Evolutionary conservation across 2,797 vertebrate species (phyloP).

Genomic region (Garrulus glandarius): DNA sequence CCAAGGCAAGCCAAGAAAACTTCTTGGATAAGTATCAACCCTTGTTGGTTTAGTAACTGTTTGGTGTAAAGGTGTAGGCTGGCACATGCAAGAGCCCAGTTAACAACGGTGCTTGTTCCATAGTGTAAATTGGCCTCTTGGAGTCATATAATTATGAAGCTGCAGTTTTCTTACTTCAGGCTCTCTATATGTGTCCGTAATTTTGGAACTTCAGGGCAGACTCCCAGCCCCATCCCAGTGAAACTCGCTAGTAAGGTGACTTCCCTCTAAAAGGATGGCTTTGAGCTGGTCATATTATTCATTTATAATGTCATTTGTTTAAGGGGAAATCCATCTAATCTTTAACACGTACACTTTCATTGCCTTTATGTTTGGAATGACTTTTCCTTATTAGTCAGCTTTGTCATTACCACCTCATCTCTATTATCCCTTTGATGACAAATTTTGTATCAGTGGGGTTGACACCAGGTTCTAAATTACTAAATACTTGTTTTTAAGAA

Average conservation of each 20-base stretch:
- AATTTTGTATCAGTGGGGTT: not conserved
- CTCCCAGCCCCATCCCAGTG: not conserved
- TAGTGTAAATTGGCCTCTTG: not conserved
- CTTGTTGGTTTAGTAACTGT: conserved; percentile 1
- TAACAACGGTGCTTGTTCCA: not conserved
- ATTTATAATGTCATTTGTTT: not conserved
- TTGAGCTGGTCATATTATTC: not conserved
- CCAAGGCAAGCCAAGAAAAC: not conserved
- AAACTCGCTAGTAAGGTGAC: not conserved
- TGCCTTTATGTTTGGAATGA: not conserved
- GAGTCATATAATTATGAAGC: not conserved
- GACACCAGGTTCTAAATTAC: not conserved
- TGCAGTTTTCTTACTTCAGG: not conserved
- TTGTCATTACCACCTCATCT: not conserved
- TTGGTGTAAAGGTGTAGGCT: conserved; percentile 32
- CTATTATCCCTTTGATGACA: not conserved
- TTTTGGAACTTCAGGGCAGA: not conserved
- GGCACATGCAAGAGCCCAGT: not conserved
- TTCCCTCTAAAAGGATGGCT: not conserved
- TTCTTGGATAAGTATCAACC: not conserved
- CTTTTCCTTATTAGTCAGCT: not conserved
- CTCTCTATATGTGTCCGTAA: not conserved
- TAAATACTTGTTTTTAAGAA: not conserved
- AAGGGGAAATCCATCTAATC: not conserved
- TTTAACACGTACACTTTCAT: not conserved